Evolutionary conservation across 1,140 invertebrate species (phyloP).

Genomic region (Lasioglossum albipes): DNA sequence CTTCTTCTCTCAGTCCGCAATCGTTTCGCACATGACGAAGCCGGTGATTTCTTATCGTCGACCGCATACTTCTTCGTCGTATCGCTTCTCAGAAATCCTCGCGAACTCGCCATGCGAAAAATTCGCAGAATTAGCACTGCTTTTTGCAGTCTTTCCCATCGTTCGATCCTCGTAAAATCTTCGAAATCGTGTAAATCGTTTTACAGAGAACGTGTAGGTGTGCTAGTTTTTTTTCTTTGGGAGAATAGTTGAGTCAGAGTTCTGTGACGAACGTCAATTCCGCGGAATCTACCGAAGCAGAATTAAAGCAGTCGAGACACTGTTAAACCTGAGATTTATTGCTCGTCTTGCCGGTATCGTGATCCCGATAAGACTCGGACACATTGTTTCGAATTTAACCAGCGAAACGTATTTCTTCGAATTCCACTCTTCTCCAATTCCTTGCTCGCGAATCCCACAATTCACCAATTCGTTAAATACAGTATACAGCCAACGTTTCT

Average conservation of each 20-base stretch:
- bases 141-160: background rate
- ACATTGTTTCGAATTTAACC: background rate
- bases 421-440: background rate
- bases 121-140: background rate
- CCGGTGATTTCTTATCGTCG: slow-evolving; percentile 26
- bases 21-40: background rate
- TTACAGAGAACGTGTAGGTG: too few species aligned
- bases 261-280: background rate
- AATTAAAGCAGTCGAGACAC: slow-evolving; percentile 2
- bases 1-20: background rate
- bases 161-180: background rate
- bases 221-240: too few species aligned
- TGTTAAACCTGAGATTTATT: slow-evolving; percentile 29
- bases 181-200: background rate
- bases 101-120: background rate
- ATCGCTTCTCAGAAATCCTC: slow-evolving; percentile 23
- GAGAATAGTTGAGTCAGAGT: too few species aligned
- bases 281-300: background rate
- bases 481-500: too few species aligned
- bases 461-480: background rate
- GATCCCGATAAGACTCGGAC: slow-evolving; percentile 14
- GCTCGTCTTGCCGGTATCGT: slow-evolving; percentile 8
- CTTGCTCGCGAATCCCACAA: background rate
- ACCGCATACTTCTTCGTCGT: background rate
- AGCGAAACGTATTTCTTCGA: background rate